Evolutionary conservation across 2,797 vertebrate species (phyloP), one percentile per base, ranked within the genome.

Genomic region (Syndactyla subalaris): DNA sequence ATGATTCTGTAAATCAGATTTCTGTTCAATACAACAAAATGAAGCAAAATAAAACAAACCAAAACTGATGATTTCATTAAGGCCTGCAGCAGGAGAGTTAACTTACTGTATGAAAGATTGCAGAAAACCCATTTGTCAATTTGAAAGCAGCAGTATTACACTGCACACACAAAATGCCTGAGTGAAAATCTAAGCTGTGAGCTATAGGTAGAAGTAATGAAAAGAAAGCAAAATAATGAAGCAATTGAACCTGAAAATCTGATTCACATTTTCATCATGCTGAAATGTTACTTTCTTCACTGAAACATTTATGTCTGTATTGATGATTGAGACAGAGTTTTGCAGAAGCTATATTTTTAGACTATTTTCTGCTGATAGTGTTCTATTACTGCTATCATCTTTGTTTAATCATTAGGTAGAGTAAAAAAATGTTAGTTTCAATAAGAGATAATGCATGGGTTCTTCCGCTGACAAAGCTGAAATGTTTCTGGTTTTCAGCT

Each of bases 341-440:
- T 91, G 62, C 36, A 67, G 85, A 86, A 88, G 57, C 51, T 41
- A 84, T 22, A n/a, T 57, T 96, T 89, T 89, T n/a, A 58, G 18
- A 29, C 41, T 51, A 22, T 71, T 92, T 85, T 84, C 62, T 39
- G 26, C 8, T 70, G 66, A 75, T 54, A 75, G 54, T 34, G 12
- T 18, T 93, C n/a, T 92, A 63, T 89, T 89, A 72, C 26, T 49
- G 54, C 58, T 83, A 75, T 95, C 46, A 81, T 32, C 67, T 93
- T 89, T 88, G 39, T 91, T 94, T 95, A 95, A 91, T 89, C 62
- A 77, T 91, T 89, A 92, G 43, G 52, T 38, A 83, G 63, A 65
- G n/a, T 22, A 32, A 91, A 88, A 77, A 80, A 78, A 58, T 15
- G 2, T 71, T 77, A 48, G 58, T 78, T 92, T 83, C 58, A 59